phyloP scores from a whole-genome alignment of 2,888 invertebrate species.

The Tetheella fluctuosa region DNA sequence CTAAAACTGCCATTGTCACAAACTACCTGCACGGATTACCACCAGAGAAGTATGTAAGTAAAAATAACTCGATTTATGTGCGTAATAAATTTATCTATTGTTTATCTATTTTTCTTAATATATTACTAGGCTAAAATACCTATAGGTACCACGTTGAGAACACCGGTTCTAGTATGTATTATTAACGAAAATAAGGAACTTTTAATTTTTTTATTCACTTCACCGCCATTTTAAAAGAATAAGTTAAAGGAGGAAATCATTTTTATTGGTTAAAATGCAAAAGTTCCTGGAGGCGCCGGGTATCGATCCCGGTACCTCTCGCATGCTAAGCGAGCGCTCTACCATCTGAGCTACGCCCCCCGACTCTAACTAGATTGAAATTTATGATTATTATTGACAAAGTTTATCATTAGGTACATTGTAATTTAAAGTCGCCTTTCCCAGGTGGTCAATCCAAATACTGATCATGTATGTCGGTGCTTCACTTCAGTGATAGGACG shows the following conservation, averaged over 20 bases:
- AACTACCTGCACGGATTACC: slow-evolving; percentile 91
- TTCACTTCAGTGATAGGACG: too few species aligned
- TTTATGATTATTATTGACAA: slow-evolving; percentile 36
- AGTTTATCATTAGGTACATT: slow-evolving; percentile 27
- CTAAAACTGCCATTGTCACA: slow-evolving; percentile 95
- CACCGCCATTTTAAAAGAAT: too few species aligned
- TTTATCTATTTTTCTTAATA: too few species aligned
- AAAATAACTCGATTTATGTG: slow-evolving; percentile 48
- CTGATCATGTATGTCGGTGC: too few species aligned
- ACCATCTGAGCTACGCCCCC: slow-evolving; percentile 85
- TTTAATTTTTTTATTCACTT: too few species aligned
- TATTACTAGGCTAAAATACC: too few species aligned
- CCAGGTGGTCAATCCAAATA: too few species aligned
- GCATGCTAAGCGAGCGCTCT: slow-evolving; percentile 85
- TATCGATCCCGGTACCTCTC: slow-evolving; percentile 84
- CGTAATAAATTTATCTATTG: too few species aligned
- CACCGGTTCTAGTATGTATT: not conserved
- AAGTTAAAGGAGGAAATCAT: too few species aligned
- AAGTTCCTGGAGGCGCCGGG: slow-evolving; percentile 78
- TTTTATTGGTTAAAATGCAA: not conserved
- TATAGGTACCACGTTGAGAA: not conserved
- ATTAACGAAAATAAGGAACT: too few species aligned
- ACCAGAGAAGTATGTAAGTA: slow-evolving; percentile 86
- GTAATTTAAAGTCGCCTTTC: too few species aligned
- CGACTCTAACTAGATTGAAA: slow-evolving; percentile 3